A percentile compares a stretch with the other conserved stretches of the same genome.
These are phyloP conservation scores for Nyctibius bracteatus DNA, from an alignment of 2,113 vertebrate genomes.

Conservation along the genomic window DNA sequence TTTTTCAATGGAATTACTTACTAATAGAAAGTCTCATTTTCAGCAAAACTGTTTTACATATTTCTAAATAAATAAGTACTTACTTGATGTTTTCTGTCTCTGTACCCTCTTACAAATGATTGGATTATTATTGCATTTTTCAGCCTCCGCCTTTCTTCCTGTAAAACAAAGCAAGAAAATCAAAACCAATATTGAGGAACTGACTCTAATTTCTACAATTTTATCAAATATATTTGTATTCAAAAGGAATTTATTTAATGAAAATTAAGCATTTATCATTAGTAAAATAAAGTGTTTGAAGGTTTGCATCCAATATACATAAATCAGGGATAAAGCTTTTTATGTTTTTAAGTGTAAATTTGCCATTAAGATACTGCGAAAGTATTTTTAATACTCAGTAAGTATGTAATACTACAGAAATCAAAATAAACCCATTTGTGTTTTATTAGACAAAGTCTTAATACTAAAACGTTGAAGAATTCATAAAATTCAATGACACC, in stretches of 20 bases:
- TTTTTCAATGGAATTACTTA: neutral
- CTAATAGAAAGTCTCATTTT: neutral
- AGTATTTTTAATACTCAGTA: neutral
- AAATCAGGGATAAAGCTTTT: neutral
- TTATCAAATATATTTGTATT: neutral
- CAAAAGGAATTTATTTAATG: neutral
- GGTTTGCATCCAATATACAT: neutral
- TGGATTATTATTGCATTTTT: conserved; percentile 97
- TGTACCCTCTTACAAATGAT: conserved; percentile 92
- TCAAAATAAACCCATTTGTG: neutral
- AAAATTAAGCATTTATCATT: neutral
- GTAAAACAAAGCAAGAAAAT: conserved; percentile 7
- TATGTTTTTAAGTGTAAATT: neutral
- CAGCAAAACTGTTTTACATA: neutral
- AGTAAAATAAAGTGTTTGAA: neutral
- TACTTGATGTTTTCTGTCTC: conserved; percentile 93
- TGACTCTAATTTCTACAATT: neutral
- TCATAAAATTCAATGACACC: neutral
- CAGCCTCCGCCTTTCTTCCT: conserved; percentile 93
- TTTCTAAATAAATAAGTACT: conserved; percentile 6
- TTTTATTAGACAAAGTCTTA: neutral
- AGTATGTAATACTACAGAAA: neutral
- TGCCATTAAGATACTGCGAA: neutral
- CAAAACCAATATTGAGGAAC: neutral
- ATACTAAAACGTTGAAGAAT: neutral